phyloP scores from a whole-genome alignment of 92 coral and sea anemone species.

The Montipora capitata region DNA sequence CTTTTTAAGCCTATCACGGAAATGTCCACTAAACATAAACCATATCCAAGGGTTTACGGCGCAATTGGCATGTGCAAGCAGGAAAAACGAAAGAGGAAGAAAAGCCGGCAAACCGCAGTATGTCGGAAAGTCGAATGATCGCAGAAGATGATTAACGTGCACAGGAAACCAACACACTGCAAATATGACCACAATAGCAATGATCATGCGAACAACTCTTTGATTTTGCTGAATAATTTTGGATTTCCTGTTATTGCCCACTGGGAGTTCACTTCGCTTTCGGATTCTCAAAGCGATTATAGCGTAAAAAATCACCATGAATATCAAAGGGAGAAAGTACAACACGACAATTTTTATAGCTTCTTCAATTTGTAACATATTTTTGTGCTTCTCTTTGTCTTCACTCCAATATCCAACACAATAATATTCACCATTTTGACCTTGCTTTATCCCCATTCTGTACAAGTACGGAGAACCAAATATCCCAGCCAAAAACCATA shows the following conservation, averaged over 20 bases:
- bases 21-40: conserved; percentile 50
- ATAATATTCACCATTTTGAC: not conserved
- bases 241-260: conserved; percentile 8
- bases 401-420: conserved; percentile 31
- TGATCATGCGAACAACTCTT: conserved; percentile 55
- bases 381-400: not conserved
- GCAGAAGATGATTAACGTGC: conserved; percentile 73
- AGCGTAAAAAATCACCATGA: conserved; percentile 74
- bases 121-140: conserved; percentile 37
- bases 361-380: conserved; percentile 33
- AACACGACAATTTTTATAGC: conserved; percentile 41
- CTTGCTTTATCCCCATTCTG: conserved; percentile 14
- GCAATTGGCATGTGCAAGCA: conserved; percentile 77
- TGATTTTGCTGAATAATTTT: conserved; percentile 52
- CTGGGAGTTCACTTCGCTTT: conserved; percentile 52
- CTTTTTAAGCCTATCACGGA: conserved; percentile 24
- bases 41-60: conserved; percentile 77
- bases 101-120: conserved; percentile 61
- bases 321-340: conserved; percentile 61
- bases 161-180: conserved; percentile 84
- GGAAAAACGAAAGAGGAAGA: conserved; percentile 51
- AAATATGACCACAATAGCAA: conserved; percentile 57
- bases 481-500: conserved; percentile 63
- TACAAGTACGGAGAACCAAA: conserved; percentile 40
- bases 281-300: conserved; percentile 67